A percentile compares a stretch with the other conserved stretches of the same genome.
Evolutionary conservation across 2,113 vertebrate genomes (phyloP).

Genomic region (Mirza zaza): DNA sequence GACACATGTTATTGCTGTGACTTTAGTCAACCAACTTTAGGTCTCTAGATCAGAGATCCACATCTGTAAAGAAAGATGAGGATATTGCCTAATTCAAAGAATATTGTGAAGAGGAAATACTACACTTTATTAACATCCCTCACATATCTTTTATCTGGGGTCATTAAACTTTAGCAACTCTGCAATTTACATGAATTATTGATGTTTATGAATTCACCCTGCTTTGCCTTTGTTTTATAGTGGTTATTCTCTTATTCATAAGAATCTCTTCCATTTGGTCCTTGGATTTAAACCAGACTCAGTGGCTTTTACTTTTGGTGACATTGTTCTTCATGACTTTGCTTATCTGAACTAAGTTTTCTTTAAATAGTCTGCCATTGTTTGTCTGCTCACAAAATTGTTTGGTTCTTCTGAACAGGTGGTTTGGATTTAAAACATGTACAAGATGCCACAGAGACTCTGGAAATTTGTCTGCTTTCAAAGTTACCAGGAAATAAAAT

Average conservation of each 20-base stretch:
- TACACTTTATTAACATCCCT: background rate
- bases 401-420: slow-evolving; percentile 10
- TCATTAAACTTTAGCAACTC: background rate
- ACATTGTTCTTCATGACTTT: background rate
- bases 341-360: background rate
- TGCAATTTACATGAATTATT: background rate
- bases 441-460: background rate
- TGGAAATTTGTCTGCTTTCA: background rate
- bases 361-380: background rate
- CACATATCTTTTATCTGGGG: background rate
- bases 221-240: background rate
- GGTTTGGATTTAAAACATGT: slow-evolving; percentile 22
- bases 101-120: background rate
- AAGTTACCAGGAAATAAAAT: background rate
- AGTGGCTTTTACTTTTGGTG: background rate
- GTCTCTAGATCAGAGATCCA: background rate
- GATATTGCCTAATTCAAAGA: background rate
- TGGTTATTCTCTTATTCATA: background rate
- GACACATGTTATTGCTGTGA: background rate
- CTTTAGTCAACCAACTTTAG: background rate
- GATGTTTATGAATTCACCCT: background rate
- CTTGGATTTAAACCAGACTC: background rate
- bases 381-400: background rate
- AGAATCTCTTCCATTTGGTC: background rate
- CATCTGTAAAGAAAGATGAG: background rate